These are phyloP conservation scores for Struthidea cinerea DNA, from an alignment of 2,113 vertebrate species.

Conservation along the genomic window DNA sequence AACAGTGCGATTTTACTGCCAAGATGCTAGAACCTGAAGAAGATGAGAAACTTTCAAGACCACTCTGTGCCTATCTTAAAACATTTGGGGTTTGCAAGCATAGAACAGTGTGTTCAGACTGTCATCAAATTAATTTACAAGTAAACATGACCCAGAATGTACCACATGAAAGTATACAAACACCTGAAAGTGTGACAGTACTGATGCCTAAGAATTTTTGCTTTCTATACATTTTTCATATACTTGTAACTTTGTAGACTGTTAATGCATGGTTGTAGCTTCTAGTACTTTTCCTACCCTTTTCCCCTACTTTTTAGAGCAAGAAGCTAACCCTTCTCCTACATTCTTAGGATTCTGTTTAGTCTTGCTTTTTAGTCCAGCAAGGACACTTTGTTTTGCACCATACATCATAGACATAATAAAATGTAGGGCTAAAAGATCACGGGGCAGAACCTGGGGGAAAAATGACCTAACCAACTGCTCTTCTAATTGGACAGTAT, in stretches of 20 bases:
- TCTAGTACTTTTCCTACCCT: not conserved
- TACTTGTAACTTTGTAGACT: not conserved
- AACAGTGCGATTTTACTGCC: slow-evolving; percentile 72
- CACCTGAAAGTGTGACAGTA: slow-evolving; percentile 2
- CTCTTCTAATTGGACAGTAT: not conserved
- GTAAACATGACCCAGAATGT: slow-evolving; percentile 35
- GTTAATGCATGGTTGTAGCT: not conserved
- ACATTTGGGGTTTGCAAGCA: slow-evolving; percentile 83
- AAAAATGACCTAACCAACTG: not conserved
- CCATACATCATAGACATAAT: not conserved
- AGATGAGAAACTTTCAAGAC: slow-evolving; percentile 63
- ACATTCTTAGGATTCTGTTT: not conserved
- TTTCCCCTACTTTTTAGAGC: not conserved
- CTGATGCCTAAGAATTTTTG: not conserved
- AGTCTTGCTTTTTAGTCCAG: not conserved
- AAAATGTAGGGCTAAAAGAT: not conserved
- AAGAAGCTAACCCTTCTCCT: not conserved
- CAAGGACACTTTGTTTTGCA: not conserved
- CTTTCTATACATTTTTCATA: not conserved
- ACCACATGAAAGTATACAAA: not conserved
- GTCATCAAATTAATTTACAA: slow-evolving; percentile 57
- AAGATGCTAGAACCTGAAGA: slow-evolving; percentile 73
- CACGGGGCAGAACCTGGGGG: not conserved
- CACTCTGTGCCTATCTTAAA: slow-evolving; percentile 82
- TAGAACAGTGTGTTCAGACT: slow-evolving; percentile 53